Evolutionary conservation across 1,140 invertebrate species (phyloP).

Genomic region (Tribolium madens): DNA sequence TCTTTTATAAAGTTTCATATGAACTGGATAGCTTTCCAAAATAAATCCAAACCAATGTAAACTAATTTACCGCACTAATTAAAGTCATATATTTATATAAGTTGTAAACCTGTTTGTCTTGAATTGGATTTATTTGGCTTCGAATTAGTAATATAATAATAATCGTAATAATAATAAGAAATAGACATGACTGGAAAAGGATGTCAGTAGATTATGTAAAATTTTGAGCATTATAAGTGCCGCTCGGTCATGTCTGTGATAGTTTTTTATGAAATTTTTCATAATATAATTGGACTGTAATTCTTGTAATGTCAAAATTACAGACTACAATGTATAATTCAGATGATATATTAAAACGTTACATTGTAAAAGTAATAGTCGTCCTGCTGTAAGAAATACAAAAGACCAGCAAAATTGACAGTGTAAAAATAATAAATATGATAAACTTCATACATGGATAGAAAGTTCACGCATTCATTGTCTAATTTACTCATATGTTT

Average conservation of each 20-base stretch:
- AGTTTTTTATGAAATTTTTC: slow-evolving; percentile 22
- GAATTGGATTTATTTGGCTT: slow-evolving; percentile 60
- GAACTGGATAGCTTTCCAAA: slow-evolving; percentile 64
- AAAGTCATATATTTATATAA: slow-evolving; percentile 55
- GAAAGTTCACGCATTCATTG: slow-evolving; percentile 63
- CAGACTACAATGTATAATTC: slow-evolving; percentile 54
- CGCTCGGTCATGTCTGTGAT: slow-evolving; percentile 52
- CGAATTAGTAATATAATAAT: slow-evolving; percentile 61
- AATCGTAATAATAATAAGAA: slow-evolving; percentile 48
- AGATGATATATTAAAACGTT: slow-evolving; percentile 57
- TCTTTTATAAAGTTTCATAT: slow-evolving; percentile 67
- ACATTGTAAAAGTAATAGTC: slow-evolving; percentile 57
- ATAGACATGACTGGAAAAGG: slow-evolving; percentile 49
- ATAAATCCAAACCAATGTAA: slow-evolving; percentile 62
- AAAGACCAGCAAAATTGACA: slow-evolving; percentile 63
- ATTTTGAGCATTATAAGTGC: slow-evolving; percentile 52
- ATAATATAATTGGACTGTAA: slow-evolving; percentile 48
- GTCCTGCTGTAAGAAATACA: slow-evolving; percentile 55
- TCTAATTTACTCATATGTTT: slow-evolving; percentile 63
- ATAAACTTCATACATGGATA: slow-evolving; percentile 59
- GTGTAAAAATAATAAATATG: slow-evolving; percentile 61
- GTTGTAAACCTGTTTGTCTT: slow-evolving; percentile 53
- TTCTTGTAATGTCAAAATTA: slow-evolving; percentile 46
- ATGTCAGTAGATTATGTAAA: slow-evolving; percentile 49
- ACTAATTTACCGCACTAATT: slow-evolving; percentile 18